Evolutionary conservation across 2,797 vertebrate species (phyloP).

Genomic region (Adelosebastes latens): DNA sequence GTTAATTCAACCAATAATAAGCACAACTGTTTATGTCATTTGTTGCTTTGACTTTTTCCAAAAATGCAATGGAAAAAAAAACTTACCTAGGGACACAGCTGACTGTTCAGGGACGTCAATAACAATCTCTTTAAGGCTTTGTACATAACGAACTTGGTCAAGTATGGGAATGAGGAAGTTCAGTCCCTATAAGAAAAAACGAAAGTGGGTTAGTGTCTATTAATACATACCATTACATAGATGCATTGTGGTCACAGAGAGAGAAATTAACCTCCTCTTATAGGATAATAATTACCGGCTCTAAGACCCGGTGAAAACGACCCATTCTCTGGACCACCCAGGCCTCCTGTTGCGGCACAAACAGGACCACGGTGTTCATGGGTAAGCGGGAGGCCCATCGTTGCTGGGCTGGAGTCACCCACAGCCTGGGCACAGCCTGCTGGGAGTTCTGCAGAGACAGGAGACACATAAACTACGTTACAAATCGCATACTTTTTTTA

Average conservation of each 20-base stretch:
- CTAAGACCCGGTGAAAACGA: constrained; percentile 92
- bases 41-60: background rate
- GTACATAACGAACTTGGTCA: constrained; percentile 92
- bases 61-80: background rate
- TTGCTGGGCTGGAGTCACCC: constrained; percentile 74
- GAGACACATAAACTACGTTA: too few relatives aligned
- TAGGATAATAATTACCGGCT: constrained; percentile 82
- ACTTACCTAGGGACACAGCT: constrained; percentile 90
- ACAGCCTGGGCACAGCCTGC: constrained; percentile 56
- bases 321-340: constrained; percentile 99
- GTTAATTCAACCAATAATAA: background rate
- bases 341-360: constrained; percentile 97
- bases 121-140: constrained; percentile 98
- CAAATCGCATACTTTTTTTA: too few relatives aligned
- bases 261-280: constrained; percentile 15
- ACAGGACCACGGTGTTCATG: constrained; percentile 93
- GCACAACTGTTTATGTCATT: background rate
- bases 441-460: constrained; percentile 66
- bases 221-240: constrained; percentile 31
- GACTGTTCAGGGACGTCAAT: constrained; percentile 98
- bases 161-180: constrained; percentile 95
- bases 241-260: background rate
- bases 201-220: background rate
- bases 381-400: constrained; percentile 89
- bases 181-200: constrained; percentile 85